A percentile compares a stretch with the other conserved stretches of the same genome.
Evolutionary conservation across 2,888 invertebrate genomes (phyloP).

Genomic region (Neoitamus cyanurus): DNA sequence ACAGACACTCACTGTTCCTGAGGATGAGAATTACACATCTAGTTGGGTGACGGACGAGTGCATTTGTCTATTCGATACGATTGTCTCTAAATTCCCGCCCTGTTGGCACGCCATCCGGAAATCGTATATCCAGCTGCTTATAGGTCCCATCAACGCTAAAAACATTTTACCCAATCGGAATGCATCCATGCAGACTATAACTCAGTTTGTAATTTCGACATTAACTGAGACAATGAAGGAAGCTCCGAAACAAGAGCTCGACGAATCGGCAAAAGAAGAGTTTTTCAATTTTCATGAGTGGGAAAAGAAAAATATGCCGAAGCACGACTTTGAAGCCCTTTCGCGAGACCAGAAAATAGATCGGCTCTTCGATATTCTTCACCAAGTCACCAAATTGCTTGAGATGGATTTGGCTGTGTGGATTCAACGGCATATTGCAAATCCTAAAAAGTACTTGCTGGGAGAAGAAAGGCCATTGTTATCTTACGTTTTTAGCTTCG

Average conservation of each 20-base stretch:
- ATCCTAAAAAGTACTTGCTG: conserved; percentile 57
- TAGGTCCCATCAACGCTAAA: conserved; percentile 54
- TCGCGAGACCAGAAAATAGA: conserved; percentile 66
- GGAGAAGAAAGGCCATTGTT: conserved; percentile 59
- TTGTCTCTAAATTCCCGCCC: conserved; percentile 62
- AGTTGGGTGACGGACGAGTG: conserved; percentile 55
- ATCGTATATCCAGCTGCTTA: conserved; percentile 58
- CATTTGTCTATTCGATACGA: conserved; percentile 57
- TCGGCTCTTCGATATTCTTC: conserved; percentile 68
- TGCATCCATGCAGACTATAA: conserved; percentile 54
- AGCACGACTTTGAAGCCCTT: conserved; percentile 56
- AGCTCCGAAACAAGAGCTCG: not conserved
- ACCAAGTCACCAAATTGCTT: conserved; percentile 68
- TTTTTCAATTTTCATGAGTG: conserved; percentile 60
- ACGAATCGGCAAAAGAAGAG: conserved; percentile 50
- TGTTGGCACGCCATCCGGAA: conserved; percentile 62
- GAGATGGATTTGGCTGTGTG: conserved; percentile 71
- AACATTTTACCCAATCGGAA: conserved; percentile 54
- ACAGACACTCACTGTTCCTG: conserved; percentile 56
- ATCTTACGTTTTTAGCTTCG: conserved; percentile 58
- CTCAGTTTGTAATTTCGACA: conserved; percentile 56
- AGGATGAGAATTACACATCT: conserved; percentile 52
- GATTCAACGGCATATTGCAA: conserved; percentile 67
- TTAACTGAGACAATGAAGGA: conserved; percentile 52
- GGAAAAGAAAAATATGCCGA: conserved; percentile 56